Conservation (phyloP, 1,140 invertebrate genomes). For the Caenorhabditis remanei region DNA sequence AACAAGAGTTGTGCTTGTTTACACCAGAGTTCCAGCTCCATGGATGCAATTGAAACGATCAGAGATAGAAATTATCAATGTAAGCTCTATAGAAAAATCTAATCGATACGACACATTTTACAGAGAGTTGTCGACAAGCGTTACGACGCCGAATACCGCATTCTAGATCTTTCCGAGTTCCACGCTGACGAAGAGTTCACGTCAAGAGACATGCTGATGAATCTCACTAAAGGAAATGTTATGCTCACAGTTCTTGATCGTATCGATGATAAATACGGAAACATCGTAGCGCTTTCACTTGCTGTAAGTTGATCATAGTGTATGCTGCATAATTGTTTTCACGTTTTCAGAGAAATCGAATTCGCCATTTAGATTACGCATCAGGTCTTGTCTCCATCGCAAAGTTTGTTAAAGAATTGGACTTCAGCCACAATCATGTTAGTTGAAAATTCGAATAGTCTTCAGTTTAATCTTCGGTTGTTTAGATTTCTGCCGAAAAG, state of each 20-base stretch:
- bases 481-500: conserved; percentile 20
- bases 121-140: conserved; percentile 40
- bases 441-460: not conserved
- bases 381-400: conserved; percentile 29
- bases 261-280: conserved; percentile 44
- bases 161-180: conserved; percentile 6
- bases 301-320: not conserved
- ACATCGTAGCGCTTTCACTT: conserved; percentile 5
- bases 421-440: conserved; percentile 39
- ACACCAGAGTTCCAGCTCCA: conserved; percentile 2
- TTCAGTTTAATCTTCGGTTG: not conserved
- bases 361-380: conserved; percentile 25
- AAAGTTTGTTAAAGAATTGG: conserved; percentile 32
- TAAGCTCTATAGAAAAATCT: not conserved
- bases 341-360: conserved; percentile 8
- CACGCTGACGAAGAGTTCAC: conserved; percentile 44
- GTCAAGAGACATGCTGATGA: conserved; percentile 38
- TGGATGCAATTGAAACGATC: conserved; percentile 24
- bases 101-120: not conserved
- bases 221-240: conserved; percentile 34
- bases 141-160: not conserved
- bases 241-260: conserved; percentile 40
- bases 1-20: not conserved
- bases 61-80: conserved; percentile 22
- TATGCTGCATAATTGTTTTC: too few species aligned